Conservation (phyloP, 53 echinoderm and acorn worm species). For the Holothuria scabra region DNA sequence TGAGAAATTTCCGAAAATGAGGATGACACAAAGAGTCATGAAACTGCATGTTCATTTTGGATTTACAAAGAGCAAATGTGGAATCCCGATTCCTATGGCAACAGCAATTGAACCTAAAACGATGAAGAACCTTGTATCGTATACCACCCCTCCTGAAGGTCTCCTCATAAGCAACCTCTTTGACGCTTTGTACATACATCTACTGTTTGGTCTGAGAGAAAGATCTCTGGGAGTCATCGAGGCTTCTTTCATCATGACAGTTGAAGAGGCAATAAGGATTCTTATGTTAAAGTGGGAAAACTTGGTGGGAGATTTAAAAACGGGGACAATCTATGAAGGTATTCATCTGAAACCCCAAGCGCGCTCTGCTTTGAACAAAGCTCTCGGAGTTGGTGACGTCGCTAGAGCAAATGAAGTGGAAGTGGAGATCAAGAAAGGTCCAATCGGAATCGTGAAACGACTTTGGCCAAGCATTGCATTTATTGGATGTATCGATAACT, state of each 20-base stretch:
- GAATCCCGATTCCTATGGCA: neutral
- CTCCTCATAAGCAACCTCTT: neutral
- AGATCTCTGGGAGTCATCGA: neutral
- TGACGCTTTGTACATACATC: neutral
- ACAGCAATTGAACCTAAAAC: constrained; percentile 9
- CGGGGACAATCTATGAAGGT: constrained; percentile 1
- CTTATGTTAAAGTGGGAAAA: neutral
- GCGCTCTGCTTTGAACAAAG: neutral
- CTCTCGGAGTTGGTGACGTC: neutral
- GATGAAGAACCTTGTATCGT: neutral
- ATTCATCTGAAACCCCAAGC: neutral
- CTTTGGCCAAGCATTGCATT: constrained; percentile 7
- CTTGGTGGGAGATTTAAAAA: neutral
- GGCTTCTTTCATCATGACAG: neutral
- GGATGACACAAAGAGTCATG: neutral
- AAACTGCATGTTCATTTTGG: neutral
- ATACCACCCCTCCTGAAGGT: neutral
- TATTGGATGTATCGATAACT: constrained; percentile 28
- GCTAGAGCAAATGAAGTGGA: neutral
- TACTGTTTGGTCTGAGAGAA: constrained; percentile 1
- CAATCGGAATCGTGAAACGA: constrained; percentile 22
- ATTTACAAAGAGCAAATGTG: neutral
- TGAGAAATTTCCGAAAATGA: neutral
- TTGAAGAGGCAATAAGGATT: constrained; percentile 3
- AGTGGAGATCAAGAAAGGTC: neutral